Evolutionary conservation across 2,888 invertebrate species (phyloP).

Genomic region (Eupithecia centaureata): DNA sequence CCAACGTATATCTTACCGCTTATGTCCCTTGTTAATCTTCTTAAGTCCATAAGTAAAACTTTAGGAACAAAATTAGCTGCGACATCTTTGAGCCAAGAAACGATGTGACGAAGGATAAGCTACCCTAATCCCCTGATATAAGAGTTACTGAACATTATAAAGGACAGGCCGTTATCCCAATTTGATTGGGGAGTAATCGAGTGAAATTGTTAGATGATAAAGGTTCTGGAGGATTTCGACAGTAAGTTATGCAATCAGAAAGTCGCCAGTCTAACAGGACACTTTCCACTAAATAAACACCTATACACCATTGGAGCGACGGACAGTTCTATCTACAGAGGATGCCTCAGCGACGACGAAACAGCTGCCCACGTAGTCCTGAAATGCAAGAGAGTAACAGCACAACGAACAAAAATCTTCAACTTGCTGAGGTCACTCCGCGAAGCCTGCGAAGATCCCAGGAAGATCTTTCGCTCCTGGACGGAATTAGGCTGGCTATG

Average conservation of each 20-base stretch:
- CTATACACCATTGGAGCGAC: too few relatives aligned
- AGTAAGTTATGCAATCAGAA: neutral
- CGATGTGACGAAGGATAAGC: slow-evolving; percentile 41
- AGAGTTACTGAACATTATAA: slow-evolving; percentile 28
- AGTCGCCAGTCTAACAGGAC: too few relatives aligned
- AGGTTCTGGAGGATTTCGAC: slow-evolving; percentile 7
- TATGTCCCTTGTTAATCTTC: slow-evolving; percentile 37
- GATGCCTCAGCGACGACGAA: too few relatives aligned
- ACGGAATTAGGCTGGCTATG: too few relatives aligned
- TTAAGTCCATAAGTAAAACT: slow-evolving; percentile 35
- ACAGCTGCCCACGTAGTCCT: too few relatives aligned
- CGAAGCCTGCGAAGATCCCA: too few relatives aligned
- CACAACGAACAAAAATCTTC: too few relatives aligned
- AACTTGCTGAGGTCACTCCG: too few relatives aligned
- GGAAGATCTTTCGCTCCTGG: too few relatives aligned
- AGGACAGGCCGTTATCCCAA: slow-evolving; percentile 24
- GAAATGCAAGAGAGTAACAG: too few relatives aligned
- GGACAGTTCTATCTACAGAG: too few relatives aligned
- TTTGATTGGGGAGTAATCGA: slow-evolving; percentile 32
- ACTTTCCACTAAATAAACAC: too few relatives aligned
- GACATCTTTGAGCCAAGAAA: slow-evolving; percentile 36
- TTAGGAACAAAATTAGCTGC: slow-evolving; percentile 43
- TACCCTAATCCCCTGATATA: slow-evolving; percentile 38
- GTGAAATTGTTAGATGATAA: neutral
- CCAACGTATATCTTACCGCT: slow-evolving; percentile 34